A percentile compares a stretch with the other conserved stretches of the same genome.
phyloP scores from a whole-genome alignment of 2,113 vertebrate species.

The Microtus pennsylvanicus region DNA sequence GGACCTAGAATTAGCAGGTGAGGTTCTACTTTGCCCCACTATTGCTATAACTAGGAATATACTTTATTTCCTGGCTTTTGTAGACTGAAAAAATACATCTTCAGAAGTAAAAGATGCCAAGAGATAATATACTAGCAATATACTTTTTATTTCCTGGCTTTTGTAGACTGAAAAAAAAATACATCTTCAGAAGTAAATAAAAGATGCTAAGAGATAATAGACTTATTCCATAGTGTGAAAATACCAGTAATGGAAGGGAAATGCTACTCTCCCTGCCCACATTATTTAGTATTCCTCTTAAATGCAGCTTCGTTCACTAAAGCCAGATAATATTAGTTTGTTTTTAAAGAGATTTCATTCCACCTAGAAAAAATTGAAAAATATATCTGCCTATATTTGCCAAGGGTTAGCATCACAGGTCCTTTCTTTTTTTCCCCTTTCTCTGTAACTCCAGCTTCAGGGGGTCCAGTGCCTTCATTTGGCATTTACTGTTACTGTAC shows the following conservation, averaged over 20 bases:
- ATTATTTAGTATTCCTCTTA: background rate
- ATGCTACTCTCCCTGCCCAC: background rate
- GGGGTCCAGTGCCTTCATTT: background rate
- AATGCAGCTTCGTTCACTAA: background rate
- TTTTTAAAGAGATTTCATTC: background rate
- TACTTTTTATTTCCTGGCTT: background rate
- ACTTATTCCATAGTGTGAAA: background rate
- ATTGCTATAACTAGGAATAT: background rate
- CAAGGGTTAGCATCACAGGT: background rate
- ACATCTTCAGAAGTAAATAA: slow-evolving; percentile 7
- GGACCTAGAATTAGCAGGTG: background rate
- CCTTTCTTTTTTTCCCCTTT: background rate
- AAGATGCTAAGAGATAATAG: background rate
- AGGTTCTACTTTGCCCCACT: background rate
- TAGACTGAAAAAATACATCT: slow-evolving; percentile 26
- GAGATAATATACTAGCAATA: background rate
- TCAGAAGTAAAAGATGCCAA: slow-evolving; percentile 1
- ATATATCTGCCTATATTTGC: too few relatives aligned
- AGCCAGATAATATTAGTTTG: background rate
- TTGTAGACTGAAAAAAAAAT: slow-evolving; percentile 30
- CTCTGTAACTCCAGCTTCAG: background rate
- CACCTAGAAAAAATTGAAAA: background rate
- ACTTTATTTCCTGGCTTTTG: background rate
- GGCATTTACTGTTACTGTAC: background rate
- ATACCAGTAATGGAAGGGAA: slow-evolving; percentile 12